Percentiles rank a stretch among this genome's conserved stretches.
Conservation (phyloP, 2,113 vertebrate genomes). For the Candoia aspera region DNA sequence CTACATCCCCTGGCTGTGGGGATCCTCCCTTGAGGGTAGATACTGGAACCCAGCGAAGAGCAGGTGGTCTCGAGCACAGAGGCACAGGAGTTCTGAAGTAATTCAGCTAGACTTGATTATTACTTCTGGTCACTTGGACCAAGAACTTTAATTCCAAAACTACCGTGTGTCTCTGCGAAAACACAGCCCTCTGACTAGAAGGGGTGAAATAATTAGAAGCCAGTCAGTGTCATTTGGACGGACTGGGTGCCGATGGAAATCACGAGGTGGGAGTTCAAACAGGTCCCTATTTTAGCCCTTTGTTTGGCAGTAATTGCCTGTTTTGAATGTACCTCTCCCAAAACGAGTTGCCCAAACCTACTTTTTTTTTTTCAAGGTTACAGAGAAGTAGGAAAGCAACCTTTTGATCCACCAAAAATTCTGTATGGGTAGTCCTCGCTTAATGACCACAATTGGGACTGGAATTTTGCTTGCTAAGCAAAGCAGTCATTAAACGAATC, state of each 20-base stretch:
- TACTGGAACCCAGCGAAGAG: not conserved
- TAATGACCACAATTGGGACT: no score
- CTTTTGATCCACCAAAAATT: conserved; percentile 36
- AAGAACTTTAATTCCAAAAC: not conserved
- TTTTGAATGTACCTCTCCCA: not conserved
- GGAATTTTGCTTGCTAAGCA: not conserved
- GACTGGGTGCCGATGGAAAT: conserved; percentile 17
- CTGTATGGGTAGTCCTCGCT: no score
- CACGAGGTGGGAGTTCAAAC: conserved; percentile 32
- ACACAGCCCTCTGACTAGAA: not conserved
- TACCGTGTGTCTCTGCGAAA: not conserved
- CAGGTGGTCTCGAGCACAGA: not conserved
- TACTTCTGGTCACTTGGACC: not conserved
- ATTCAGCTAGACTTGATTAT: conserved; percentile 1
- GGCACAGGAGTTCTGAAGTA: not conserved
- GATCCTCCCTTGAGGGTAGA: not conserved
- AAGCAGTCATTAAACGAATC: no score
- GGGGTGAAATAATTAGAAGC: conserved; percentile 17
- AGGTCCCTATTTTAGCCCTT: conserved; percentile 36
- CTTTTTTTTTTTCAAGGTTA: conserved; percentile 26
- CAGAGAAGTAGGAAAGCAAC: conserved; percentile 14
- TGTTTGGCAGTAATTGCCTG: not conserved
- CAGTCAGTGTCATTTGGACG: not conserved
- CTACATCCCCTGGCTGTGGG: not conserved
- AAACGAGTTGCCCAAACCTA: conserved; percentile 9